A percentile compares a stretch with the other conserved stretches of the same genome.
Evolutionary conservation across 2,888 invertebrate genomes (phyloP).

Genomic region (Polydrusus tereticollis): DNA sequence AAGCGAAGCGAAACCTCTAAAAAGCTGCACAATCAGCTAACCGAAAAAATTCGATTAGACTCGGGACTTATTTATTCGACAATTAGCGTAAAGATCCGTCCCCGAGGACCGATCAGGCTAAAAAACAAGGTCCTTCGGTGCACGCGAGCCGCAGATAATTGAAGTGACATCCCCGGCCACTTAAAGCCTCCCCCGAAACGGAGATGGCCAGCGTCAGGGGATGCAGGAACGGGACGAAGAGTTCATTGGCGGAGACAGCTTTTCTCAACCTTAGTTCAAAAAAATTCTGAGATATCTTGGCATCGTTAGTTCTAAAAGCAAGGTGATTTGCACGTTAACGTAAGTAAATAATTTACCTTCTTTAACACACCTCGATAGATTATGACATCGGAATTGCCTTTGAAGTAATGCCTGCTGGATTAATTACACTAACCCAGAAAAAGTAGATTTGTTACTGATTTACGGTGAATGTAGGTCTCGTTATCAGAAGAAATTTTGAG

Average conservation of each 20-base stretch:
- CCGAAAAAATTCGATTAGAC: conserved; percentile 49
- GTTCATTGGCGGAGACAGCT: conserved; percentile 37
- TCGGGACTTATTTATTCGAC: conserved; percentile 57
- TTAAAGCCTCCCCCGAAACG: conserved; percentile 38
- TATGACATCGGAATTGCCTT: too few species aligned
- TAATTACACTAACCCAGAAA: too few species aligned
- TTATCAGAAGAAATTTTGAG: too few species aligned
- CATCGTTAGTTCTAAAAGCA: too few species aligned
- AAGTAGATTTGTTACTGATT: too few species aligned
- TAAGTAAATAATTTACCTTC: too few species aligned
- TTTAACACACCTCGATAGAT: too few species aligned
- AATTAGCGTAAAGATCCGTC: conserved; percentile 58
- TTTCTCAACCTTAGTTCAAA: too few species aligned
- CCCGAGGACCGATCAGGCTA: conserved; percentile 59
- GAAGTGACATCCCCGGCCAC: conserved; percentile 55
- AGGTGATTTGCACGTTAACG: too few species aligned
- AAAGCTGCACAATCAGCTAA: conserved; percentile 47
- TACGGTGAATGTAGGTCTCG: too few species aligned
- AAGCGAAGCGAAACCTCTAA: conserved; percentile 32
- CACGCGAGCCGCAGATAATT: conserved; percentile 56
- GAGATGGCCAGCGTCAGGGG: conserved; percentile 19
- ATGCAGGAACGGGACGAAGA: conserved; percentile 19
- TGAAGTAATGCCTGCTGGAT: too few species aligned
- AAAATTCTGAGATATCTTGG: too few species aligned
- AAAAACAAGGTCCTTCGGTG: conserved; percentile 49